Percentiles rank a stretch among this genome's conserved stretches.
Conservation (phyloP, 2,113 vertebrate genomes). For the Equus quagga region DNA sequence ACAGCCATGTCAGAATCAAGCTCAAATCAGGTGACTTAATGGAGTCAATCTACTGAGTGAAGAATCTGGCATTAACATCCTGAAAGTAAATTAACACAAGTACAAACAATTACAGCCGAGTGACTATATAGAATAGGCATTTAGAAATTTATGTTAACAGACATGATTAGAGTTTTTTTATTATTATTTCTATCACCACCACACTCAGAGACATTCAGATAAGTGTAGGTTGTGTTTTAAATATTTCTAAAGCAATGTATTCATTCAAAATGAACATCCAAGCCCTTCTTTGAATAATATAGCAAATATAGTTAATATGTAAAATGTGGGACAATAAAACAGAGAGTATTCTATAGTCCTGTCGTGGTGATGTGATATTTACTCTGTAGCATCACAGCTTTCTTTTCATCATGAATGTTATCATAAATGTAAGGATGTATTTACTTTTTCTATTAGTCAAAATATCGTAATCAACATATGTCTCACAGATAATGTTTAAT, state of each 20-base stretch:
- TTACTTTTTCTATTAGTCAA: background rate
- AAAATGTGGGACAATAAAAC: background rate
- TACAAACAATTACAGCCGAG: background rate
- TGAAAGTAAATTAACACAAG: background rate
- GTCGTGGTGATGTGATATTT: background rate
- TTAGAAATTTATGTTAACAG: slow-evolving; percentile 27
- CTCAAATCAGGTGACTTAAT: background rate
- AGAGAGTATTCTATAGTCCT: background rate
- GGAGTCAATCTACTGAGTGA: background rate
- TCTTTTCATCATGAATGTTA: background rate
- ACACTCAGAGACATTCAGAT: background rate
- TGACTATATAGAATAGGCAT: background rate
- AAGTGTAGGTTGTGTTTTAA: background rate
- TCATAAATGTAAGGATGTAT: background rate
- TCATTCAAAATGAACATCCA: background rate
- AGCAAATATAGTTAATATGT: background rate
- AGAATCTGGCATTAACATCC: background rate
- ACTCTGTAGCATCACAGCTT: background rate
- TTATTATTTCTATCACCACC: background rate
- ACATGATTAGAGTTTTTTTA: background rate
- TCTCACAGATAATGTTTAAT: background rate
- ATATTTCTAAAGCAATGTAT: background rate
- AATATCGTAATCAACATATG: background rate
- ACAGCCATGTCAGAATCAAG: background rate
- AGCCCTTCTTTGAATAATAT: background rate